Conservation (phyloP, 2,888 invertebrate species). For the Synanthedon andrenaeformis region DNA sequence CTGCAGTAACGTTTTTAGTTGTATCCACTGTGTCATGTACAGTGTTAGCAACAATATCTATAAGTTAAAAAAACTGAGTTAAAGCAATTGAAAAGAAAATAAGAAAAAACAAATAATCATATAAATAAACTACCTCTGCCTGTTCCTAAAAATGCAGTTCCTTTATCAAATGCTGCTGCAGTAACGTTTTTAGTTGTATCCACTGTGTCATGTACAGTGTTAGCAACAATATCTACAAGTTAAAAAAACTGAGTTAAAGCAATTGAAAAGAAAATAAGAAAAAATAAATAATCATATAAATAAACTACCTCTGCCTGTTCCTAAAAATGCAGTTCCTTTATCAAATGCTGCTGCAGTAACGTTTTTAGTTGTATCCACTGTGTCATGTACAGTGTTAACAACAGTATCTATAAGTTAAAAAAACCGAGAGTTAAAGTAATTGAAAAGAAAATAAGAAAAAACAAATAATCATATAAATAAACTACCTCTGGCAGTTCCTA, state of each 20-base stretch:
- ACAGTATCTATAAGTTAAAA: slow-evolving; percentile 24
- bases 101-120: background rate
- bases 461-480: slow-evolving; percentile 1
- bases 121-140: slow-evolving; percentile 19
- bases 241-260: background rate
- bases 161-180: slow-evolving; percentile 26
- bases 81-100: background rate
- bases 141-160: slow-evolving; percentile 20
- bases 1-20: slow-evolving; percentile 36
- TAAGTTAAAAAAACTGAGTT: slow-evolving; percentile 7
- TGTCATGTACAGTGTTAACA: slow-evolving; percentile 25
- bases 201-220: slow-evolving; percentile 22
- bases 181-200: slow-evolving; percentile 34
- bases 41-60: slow-evolving; percentile 31
- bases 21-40: slow-evolving; percentile 33
- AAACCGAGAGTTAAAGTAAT: background rate
- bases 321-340: slow-evolving; percentile 26
- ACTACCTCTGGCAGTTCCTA: slow-evolving; percentile 25
- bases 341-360: slow-evolving; percentile 31
- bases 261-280: background rate
- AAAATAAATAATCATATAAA: slow-evolving; percentile 1
- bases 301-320: slow-evolving; percentile 35
- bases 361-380: slow-evolving; percentile 42
- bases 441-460: background rate
- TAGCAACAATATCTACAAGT: slow-evolving; percentile 26